phyloP scores from a whole-genome alignment of 2,888 invertebrate genomes.

The Rhamnusium bicolor region DNA sequence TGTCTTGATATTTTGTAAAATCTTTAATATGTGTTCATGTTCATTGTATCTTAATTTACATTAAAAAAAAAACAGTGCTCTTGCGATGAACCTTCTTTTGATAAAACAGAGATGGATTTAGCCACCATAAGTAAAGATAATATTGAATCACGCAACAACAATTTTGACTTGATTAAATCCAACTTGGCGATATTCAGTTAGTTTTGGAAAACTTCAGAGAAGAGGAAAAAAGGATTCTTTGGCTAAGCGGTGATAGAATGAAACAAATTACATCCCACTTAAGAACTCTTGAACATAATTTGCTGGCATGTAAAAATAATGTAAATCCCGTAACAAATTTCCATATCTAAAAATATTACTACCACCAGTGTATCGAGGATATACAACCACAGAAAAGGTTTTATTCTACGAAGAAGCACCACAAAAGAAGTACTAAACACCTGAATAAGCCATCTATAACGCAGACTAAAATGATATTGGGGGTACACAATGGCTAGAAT shows the following conservation, averaged over 20 bases:
- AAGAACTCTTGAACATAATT: background rate
- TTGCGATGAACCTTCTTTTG: background rate
- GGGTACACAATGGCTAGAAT: background rate
- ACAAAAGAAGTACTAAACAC: background rate
- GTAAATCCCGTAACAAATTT: background rate
- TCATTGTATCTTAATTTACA: background rate
- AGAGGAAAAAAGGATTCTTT: background rate
- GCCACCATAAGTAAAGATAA: background rate
- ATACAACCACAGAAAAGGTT: background rate
- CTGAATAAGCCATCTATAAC: background rate
- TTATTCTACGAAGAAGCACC: background rate
- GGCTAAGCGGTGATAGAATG: background rate
- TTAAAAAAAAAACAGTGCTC: background rate
- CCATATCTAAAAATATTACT: background rate
- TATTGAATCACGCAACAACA: too few species aligned
- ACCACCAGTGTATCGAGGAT: background rate
- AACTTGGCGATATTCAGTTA: background rate
- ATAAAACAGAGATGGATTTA: background rate
- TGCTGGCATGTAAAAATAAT: background rate
- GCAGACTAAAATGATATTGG: background rate
- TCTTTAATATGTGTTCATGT: too few species aligned
- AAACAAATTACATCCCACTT: background rate
- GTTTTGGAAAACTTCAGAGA: background rate
- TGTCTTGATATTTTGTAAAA: background rate
- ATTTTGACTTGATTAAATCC: background rate